A percentile compares a stretch with the other conserved stretches of the same genome.
Evolutionary conservation across 2,113 vertebrate genomes (phyloP).

Genomic region (Lamprotornis superbus): DNA sequence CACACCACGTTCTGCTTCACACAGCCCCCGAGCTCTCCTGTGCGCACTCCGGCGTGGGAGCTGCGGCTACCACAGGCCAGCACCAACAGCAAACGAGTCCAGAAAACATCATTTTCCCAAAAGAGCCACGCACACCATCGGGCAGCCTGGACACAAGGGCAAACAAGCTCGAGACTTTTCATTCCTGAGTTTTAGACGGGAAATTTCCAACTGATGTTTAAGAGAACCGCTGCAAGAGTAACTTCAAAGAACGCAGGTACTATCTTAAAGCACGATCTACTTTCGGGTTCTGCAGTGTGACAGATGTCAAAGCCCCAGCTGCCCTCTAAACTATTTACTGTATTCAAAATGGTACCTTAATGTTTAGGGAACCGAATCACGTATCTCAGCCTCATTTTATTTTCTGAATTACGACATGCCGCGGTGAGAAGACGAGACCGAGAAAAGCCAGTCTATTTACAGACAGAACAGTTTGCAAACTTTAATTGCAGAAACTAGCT

Average conservation of each 20-base stretch:
- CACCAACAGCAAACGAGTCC: background rate
- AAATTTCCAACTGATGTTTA: background rate
- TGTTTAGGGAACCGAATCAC: background rate
- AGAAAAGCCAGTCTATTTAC: background rate
- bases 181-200: background rate
- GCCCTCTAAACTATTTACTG: background rate
- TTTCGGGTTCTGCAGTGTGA: background rate
- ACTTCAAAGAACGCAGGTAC: background rate
- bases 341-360: background rate
- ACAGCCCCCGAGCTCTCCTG: background rate
- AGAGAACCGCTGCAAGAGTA: background rate
- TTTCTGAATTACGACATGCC: background rate
- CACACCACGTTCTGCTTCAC: fast-evolving
- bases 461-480: background rate
- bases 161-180: background rate
- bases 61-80: background rate
- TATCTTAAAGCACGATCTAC: background rate
- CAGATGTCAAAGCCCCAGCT: background rate
- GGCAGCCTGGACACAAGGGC: background rate
- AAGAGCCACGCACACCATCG: fast-evolving
- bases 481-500: background rate
- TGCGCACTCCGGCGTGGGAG: background rate
- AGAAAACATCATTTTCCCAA: background rate
- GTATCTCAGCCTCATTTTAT: background rate
- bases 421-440: background rate